Percentiles rank a stretch among this genome's conserved stretches.
These are phyloP conservation scores for Anoplius nigerrimus DNA, from an alignment of 2,888 invertebrate genomes.

Conservation along the genomic window DNA sequence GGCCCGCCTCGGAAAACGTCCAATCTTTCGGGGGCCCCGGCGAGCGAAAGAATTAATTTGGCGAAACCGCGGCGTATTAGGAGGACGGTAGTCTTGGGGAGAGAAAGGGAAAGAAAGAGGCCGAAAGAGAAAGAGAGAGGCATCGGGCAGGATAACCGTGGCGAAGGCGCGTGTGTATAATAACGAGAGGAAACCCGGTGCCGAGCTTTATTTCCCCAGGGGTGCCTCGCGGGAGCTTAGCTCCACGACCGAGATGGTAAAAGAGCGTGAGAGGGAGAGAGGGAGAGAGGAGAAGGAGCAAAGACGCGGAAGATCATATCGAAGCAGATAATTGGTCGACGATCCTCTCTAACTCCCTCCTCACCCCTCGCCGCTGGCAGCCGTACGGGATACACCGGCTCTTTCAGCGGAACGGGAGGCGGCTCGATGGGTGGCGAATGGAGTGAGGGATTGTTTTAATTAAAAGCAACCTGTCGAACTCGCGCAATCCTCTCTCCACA, in stretches of 20 bases:
- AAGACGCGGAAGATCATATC: slow-evolving; percentile 71
- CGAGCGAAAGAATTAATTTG: no score
- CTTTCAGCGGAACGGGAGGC: slow-evolving; percentile 7
- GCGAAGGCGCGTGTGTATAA: slow-evolving; percentile 65
- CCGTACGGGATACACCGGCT: background rate
- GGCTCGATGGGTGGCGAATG: slow-evolving; percentile 27
- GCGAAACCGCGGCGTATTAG: no score
- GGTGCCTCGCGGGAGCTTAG: slow-evolving; percentile 64
- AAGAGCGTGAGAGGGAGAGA: background rate
- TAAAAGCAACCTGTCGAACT: slow-evolving; percentile 56
- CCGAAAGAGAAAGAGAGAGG: background rate
- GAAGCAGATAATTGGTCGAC: slow-evolving; percentile 72
- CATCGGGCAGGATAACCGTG: slow-evolving; percentile 29
- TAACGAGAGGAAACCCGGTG: slow-evolving; percentile 71
- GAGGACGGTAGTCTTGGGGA: background rate
- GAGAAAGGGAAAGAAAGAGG: slow-evolving; percentile 3
- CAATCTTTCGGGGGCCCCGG: no score
- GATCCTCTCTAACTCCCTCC: slow-evolving; percentile 62
- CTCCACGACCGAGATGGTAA: slow-evolving; percentile 38
- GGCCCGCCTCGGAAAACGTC: no score
- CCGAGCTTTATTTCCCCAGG: slow-evolving; percentile 71
- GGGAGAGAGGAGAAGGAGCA: slow-evolving; percentile 37
- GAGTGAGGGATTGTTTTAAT: slow-evolving; percentile 65
- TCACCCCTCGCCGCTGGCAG: slow-evolving; percentile 16
- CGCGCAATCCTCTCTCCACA: slow-evolving; percentile 12